phyloP scores from a whole-genome alignment of 2,888 invertebrate genomes.

The Pocota personata region DNA sequence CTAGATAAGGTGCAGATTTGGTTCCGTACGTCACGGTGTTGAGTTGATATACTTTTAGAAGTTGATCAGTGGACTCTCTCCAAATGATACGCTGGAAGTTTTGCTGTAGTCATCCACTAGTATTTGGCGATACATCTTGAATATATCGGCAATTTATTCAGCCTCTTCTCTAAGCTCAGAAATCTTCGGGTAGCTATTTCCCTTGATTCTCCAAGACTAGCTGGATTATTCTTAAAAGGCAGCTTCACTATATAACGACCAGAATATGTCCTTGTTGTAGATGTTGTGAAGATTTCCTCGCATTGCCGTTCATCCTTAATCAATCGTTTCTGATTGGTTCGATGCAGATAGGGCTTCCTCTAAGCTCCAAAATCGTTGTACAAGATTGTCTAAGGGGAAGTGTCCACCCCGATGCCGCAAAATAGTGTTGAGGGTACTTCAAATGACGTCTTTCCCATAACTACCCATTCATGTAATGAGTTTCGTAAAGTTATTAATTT shows the following conservation, averaged over 20 bases:
- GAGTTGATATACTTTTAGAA: not conserved
- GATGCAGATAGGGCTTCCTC: too few relatives aligned
- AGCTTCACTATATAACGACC: not conserved
- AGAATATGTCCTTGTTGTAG: not conserved
- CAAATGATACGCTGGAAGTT: not conserved
- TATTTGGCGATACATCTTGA: not conserved
- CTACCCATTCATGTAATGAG: too few relatives aligned
- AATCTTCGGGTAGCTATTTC: not conserved
- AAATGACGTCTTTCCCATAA: too few relatives aligned
- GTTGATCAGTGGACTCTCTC: not conserved
- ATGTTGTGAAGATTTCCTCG: not conserved
- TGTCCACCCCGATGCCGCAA: too few relatives aligned
- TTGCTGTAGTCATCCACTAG: conserved; percentile 10
- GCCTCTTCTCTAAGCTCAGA: not conserved
- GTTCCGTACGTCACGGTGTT: not conserved
- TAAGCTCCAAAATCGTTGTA: too few relatives aligned
- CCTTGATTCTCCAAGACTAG: not conserved
- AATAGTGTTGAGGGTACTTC: too few relatives aligned
- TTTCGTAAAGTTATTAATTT: too few relatives aligned
- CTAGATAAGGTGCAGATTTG: conserved; percentile 8
- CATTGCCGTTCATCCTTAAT: not conserved
- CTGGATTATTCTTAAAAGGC: not conserved
- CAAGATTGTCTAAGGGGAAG: too few relatives aligned
- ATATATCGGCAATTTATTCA: not conserved
- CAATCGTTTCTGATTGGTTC: not conserved